These are phyloP conservation scores for Drosophila borealis DNA, from an alignment of 2,888 invertebrate species.

Conservation along the genomic window DNA sequence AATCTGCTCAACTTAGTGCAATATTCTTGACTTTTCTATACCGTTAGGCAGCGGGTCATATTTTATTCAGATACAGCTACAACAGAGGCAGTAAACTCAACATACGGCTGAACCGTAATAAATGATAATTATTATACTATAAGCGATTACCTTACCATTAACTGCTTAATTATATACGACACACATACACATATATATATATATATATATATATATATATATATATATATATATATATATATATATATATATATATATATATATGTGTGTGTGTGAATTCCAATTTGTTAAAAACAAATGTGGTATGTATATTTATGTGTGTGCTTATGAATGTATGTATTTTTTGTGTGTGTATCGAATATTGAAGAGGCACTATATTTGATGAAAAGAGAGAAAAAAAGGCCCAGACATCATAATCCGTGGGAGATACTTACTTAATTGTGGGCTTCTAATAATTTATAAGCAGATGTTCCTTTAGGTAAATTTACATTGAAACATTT, in stretches of 20 bases:
- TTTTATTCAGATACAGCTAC: conserved; percentile 21
- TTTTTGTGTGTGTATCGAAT: conserved; percentile 44
- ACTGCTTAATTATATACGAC: conserved; percentile 58
- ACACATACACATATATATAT: conserved; percentile 15
- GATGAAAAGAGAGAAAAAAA: conserved; percentile 8
- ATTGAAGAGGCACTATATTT: conserved; percentile 19
- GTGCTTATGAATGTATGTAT: conserved; percentile 44
- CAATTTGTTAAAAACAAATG: conserved; percentile 54
- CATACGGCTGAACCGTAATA: conserved; percentile 21
- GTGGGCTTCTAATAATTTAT: conserved; percentile 26
- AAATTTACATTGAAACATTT: conserved; percentile 19
- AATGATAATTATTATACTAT: conserved; percentile 44
- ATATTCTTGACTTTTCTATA: conserved; percentile 33
- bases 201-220: conserved; percentile 26
- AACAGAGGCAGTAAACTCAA: conserved; percentile 7
- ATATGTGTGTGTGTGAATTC: conserved; percentile 25
- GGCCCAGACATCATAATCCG: conserved; percentile 8
- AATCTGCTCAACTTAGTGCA: conserved; percentile 18
- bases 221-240: conserved; percentile 13
- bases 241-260: conserved; percentile 26
- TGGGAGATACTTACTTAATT: conserved; percentile 3
- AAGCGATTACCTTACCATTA: conserved; percentile 56
- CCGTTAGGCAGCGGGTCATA: conserved; percentile 10
- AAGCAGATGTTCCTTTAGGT: conserved; percentile 28
- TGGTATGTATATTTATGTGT: conserved; percentile 47